These are phyloP conservation scores for Disparrhopalites patrizii DNA, from an alignment of 2,888 invertebrate genomes.

Conservation along the genomic window DNA sequence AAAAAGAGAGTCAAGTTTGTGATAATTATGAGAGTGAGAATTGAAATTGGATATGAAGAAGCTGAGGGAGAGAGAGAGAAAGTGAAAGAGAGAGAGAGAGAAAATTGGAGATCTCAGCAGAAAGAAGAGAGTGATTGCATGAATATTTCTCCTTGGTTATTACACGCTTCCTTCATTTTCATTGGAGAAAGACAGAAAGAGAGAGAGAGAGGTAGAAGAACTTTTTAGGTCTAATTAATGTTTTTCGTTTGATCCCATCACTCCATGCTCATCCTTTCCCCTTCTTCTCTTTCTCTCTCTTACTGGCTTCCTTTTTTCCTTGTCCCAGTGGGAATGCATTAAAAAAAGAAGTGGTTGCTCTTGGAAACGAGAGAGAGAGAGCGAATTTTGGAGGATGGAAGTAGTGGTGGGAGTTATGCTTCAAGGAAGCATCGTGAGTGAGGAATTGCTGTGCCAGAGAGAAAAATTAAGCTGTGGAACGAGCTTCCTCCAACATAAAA, in stretches of 20 bases:
- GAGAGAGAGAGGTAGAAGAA: conserved; percentile 14
- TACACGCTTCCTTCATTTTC: neutral
- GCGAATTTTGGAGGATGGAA: too few relatives aligned
- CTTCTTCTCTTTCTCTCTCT: conserved; percentile 19
- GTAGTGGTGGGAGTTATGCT: too few relatives aligned
- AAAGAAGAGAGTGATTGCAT: conserved; percentile 6
- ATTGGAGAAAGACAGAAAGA: conserved; percentile 4
- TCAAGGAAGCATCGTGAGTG: neutral
- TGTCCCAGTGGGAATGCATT: neutral
- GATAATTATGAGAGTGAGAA: neutral
- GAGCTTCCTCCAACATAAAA: neutral
- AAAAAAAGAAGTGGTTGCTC: conserved; percentile 3
- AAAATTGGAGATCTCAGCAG: conserved; percentile 18
- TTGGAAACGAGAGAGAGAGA: too few relatives aligned
- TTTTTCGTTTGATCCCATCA: conserved; percentile 41
- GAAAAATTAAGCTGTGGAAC: neutral
- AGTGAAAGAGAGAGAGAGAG: neutral
- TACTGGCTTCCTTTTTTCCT: neutral
- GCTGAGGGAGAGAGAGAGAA: neutral
- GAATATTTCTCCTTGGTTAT: neutral
- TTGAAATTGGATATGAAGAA: neutral
- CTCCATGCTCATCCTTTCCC: neutral
- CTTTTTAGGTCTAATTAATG: conserved; percentile 42
- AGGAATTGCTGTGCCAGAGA: neutral
- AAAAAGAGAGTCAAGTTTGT: too few relatives aligned